A percentile compares a stretch with the other conserved stretches of the same genome.
These are phyloP conservation scores for Boloria euphrosyne DNA, from an alignment of 2,888 invertebrate genomes.

Conservation along the genomic window DNA sequence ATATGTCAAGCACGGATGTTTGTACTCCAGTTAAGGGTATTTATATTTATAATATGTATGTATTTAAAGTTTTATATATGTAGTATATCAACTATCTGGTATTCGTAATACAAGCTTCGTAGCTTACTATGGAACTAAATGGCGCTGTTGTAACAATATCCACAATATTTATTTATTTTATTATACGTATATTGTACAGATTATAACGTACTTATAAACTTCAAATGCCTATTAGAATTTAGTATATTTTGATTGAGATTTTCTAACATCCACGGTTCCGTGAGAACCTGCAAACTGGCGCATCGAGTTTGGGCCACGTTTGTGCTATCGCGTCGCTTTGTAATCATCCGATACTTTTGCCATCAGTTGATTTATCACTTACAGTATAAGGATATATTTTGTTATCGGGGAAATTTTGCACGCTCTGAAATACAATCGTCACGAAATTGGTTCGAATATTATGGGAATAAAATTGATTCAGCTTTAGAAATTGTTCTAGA, in stretches of 20 bases:
- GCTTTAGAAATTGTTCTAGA: neutral
- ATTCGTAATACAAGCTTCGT: no score
- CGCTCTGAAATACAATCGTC: slow-evolving; percentile 11
- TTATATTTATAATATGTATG: no score
- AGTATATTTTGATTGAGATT: neutral
- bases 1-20: no score
- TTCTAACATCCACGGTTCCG: slow-evolving; percentile 50
- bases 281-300: slow-evolving; percentile 61
- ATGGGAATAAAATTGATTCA: slow-evolving; percentile 6
- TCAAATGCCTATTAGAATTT: no score
- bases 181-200: no score
- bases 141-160: no score
- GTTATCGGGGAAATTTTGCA: slow-evolving; percentile 19
- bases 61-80: no score
- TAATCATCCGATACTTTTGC: slow-evolving; percentile 50
- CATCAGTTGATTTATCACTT: slow-evolving; percentile 56
- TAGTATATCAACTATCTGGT: no score
- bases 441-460: slow-evolving; percentile 13
- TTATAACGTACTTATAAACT: no score
- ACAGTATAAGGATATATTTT: slow-evolving; percentile 16
- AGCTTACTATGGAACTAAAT: no score
- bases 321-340: slow-evolving; percentile 45
- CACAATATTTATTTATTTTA: no score
- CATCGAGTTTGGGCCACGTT: slow-evolving; percentile 55
- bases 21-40: no score